phyloP scores from a whole-genome alignment of 2,888 invertebrate species.

The Ophion ventricosus region DNA sequence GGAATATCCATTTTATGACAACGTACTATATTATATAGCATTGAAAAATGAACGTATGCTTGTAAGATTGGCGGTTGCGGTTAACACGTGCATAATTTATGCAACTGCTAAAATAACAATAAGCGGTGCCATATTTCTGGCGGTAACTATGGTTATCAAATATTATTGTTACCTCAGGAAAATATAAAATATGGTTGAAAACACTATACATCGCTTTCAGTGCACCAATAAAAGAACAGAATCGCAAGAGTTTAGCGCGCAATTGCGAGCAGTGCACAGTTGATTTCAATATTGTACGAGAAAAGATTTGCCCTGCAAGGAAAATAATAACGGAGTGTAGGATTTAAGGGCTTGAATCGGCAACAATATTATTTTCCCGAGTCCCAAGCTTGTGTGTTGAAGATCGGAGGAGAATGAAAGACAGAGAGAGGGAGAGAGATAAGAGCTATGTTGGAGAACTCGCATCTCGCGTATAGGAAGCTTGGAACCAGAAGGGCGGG shows the following conservation, averaged over 20 bases:
- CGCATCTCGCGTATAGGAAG: slow-evolving; percentile 30
- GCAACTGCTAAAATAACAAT: no score
- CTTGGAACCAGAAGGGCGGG: slow-evolving; percentile 10
- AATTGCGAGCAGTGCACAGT: neutral
- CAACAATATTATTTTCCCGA: slow-evolving; percentile 14
- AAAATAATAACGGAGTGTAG: neutral
- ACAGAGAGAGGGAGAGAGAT: neutral
- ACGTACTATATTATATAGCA: no score
- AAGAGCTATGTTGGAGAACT: neutral
- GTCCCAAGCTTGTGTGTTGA: slow-evolving; percentile 21
- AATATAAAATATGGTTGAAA: no score
- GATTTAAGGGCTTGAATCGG: neutral
- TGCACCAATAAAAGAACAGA: neutral
- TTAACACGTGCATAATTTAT: no score
- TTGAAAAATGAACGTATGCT: no score
- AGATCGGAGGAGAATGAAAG: slow-evolving; percentile 38
- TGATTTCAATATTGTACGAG: neutral
- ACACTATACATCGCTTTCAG: neutral
- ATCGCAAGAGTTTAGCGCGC: neutral
- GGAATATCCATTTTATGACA: no score
- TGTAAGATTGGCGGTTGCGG: no score
- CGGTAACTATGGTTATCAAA: no score
- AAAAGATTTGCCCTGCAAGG: slow-evolving; percentile 9
- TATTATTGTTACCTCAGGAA: no score
- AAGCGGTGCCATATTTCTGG: no score